Evolutionary conservation across 2,113 vertebrate genomes (phyloP), one percentile per base, ranked within the genome.

Genomic region (Corythoichthys haematopterus): DNA sequence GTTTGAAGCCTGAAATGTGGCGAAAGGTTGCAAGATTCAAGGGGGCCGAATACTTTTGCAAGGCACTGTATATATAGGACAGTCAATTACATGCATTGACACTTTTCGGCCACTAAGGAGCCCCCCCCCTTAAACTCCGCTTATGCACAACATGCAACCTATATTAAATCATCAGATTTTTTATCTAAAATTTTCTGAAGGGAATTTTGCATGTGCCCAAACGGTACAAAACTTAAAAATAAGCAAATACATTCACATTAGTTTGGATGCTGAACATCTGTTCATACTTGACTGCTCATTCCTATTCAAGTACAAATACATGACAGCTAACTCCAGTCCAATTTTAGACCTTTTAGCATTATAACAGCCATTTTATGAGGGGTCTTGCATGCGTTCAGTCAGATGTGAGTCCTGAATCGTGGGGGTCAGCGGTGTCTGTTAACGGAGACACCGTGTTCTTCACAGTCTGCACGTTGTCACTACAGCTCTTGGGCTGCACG

Each of bases 221-320:
- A 51, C 6, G 5, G 15, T 20, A 11, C 2, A 53, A 28, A 11
- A 12, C 6, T 1, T 76, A 68, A 72, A 20, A 80, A 36, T 57
- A 2, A 2, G 71, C 77, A 60, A 63, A 62, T 1, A 1, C 64
- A 38, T 64, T 33, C 33, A 14, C 47, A 70, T 43, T 40, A 60
- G 80, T 85, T 80, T 84, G 50, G 58, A 68, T 58, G 45, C 33
- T 62, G 75, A 71, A 80, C 66, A 79, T 69, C 61, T 4, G 6
- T 69, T 46, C 78, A 78, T 53, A 72, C 4, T 4, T 13, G 33
- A 36, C 33, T 14, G 4, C 13, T 37, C 56, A 3, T 8, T 14
- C 57, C 15, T 14, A 15, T 35, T 2, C 3, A 33, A 58, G 13
- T 13, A 8, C 35, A 14, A 37, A 14, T 14, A 14, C 56, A 15